Base-by-base conservation (phyloP, 1,140 invertebrate species). In the Saccostrea glomerata region DNA sequence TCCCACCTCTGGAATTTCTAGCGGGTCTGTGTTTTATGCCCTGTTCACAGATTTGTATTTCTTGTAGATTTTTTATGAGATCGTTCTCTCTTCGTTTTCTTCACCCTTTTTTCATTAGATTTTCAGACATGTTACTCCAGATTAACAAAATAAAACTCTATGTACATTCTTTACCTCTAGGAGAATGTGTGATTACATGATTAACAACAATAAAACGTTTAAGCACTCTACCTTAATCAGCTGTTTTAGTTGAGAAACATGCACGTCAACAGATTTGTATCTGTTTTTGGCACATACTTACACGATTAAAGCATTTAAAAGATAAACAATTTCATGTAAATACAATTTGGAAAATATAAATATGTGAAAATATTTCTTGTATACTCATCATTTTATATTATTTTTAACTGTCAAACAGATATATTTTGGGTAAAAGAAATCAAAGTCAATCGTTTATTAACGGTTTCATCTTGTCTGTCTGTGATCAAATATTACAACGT, bases 211-310 rank as follows among this genome's bases (percentile, higher is more conserved):
- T 47, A 47, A 73, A 12, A 30, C 9, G 25, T 25, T 30, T 15
- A 30, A 36, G 70, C 25, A 15, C 30, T 12, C 25, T 36, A 30
- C 25, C 23, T 30, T 25, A 20, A 77, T 77, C 11, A 40, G 70
- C 70, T 77, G 70, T 77, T 77, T 77, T 77, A 77, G 30, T 77
- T 77, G 23, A 30, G 25, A 36, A 30, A 77, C 70, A 77, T 77
- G 70, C 25, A 77, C 15, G 70, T 36, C 13, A 77, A 25, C 13
- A 25, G 13, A 77, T 30, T 5, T 13, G 25, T 77, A 77, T 77
- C 70, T 30, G 70, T 77, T 77, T 77, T 77, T 77, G 23, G 25
- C 70, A 77, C 23, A 40, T 36, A 77, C 70, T 0, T 36, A 77
- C 70, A 17, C 70, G 70, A 77, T 30, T 7, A 77, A 77, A 77